Percentiles rank a stretch among this genome's conserved stretches.
These are phyloP conservation scores for Cyphomyrus plagiostoma DNA, from an alignment of 2,113 vertebrate genomes.

Conservation along the genomic window DNA sequence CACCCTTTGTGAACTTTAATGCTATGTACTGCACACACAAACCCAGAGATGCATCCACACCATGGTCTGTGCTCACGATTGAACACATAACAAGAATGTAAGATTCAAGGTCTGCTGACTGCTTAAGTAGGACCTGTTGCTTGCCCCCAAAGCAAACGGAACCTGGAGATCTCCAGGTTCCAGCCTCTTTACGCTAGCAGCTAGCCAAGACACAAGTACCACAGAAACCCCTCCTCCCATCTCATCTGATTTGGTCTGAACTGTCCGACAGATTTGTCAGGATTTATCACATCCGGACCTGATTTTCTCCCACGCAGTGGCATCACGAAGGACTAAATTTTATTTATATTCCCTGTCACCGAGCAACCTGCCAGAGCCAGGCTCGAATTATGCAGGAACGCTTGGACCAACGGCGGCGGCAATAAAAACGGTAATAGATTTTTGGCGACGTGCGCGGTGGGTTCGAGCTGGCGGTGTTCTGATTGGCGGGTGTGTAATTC, in stretches of 20 bases:
- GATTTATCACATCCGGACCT: conserved; percentile 4
- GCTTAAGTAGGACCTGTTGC: conserved; percentile 32
- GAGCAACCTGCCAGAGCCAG: neutral
- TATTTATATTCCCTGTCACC: neutral
- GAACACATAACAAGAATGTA: conserved; percentile 20
- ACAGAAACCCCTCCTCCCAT: neutral
- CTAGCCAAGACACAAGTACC: neutral
- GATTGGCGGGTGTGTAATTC: conserved; percentile 56
- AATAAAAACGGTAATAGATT: conserved; percentile 21
- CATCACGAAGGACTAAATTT: conserved; percentile 4
- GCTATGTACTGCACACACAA: neutral
- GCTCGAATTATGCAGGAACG: neutral
- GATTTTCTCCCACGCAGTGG: neutral
- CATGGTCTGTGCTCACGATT: conserved; percentile 8
- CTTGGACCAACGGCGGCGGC: neutral
- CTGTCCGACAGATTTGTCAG: neutral
- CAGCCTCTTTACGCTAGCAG: neutral
- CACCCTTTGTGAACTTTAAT: conserved; percentile 22
- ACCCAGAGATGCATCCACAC: neutral
- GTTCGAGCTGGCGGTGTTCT: conserved; percentile 19
- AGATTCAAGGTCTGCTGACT: conserved; percentile 25
- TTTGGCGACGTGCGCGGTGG: conserved; percentile 7
- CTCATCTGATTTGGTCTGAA: neutral
- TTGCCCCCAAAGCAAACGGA: conserved; percentile 17
- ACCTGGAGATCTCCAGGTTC: neutral